Evolutionary conservation across 2,888 invertebrate species (phyloP), one percentile per base, ranked within the genome.

Genomic region (Asteroscopus sphinx): DNA sequence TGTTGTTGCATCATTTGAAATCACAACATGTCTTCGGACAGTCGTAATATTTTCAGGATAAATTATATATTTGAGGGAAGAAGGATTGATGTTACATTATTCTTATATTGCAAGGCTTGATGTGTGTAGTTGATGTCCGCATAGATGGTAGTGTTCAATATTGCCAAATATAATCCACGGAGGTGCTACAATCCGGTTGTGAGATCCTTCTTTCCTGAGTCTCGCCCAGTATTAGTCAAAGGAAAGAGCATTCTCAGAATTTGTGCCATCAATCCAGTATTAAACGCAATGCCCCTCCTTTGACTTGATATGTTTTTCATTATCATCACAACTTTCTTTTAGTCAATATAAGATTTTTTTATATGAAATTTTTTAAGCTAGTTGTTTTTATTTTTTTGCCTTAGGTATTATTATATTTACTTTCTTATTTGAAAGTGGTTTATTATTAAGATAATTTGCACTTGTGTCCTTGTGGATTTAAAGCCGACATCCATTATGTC

Each of bases 381-480:
- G 91, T 92, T 90, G 90, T 92, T 92, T 93, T 89, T 92, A 88
- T 83, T 80, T n/a, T 21, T 89, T 93, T 91, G 92, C 91, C 91
- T 90, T 92, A 93, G 92, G 86, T 93, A 88, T 88, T 88, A 88
- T 85, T 87, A 82, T 89, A 86, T 89, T 82, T 77, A 83, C 93
- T 93, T 93, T 93, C 92, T 85, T 91, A 91, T 93, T 90, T 86
- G 94, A 91, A 93, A 92, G 93, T 87, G 78, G 81, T 86, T 74
- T 90, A 90, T 87, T 83, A 77, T 86, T 91, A 92, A 89, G 91
- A 84, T 89, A 81, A 85, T 86, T 86, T 89, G 93, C 94, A 94
- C 94, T 94, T 94, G 94, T 92, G 94, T 91, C 94, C 93, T 94
- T 94, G 94, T 94, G 94, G 94, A 94, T 92, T 89, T 88, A 87